Evolutionary conservation across 2,888 invertebrate species (phyloP).

Genomic region (Elmis aenea): DNA sequence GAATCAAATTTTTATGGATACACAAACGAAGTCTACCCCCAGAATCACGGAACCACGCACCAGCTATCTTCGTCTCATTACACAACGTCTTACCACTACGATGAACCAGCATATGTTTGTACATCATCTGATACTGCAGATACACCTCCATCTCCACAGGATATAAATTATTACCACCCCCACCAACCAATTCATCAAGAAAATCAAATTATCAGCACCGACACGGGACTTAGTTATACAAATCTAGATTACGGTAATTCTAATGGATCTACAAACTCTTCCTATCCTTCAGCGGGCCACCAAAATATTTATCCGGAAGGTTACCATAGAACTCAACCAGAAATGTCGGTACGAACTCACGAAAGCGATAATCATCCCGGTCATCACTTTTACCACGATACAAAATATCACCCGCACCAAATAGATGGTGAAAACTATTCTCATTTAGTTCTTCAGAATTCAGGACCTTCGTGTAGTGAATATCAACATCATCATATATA

Average conservation of each 20-base stretch:
- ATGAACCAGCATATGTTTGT: slow-evolving; percentile 42
- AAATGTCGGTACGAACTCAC: slow-evolving; percentile 48
- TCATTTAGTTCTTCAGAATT: slow-evolving; percentile 39
- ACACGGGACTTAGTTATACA: slow-evolving; percentile 84
- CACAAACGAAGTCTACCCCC: slow-evolving; percentile 34
- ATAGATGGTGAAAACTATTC: slow-evolving; percentile 40
- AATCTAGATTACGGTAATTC: slow-evolving; percentile 72
- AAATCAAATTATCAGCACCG: slow-evolving; percentile 70
- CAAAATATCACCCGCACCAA: slow-evolving; percentile 46
- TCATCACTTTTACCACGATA: slow-evolving; percentile 48
- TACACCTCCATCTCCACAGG: slow-evolving; percentile 44
- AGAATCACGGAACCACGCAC: slow-evolving; percentile 36
- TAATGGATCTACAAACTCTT: slow-evolving; percentile 37
- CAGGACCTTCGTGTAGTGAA: slow-evolving; percentile 54
- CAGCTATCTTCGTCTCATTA: slow-evolving; percentile 43
- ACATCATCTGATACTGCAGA: slow-evolving; percentile 39
- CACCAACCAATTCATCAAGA: slow-evolving; percentile 44
- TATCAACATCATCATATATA: slow-evolving; percentile 57
- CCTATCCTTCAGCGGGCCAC: slow-evolving; percentile 33
- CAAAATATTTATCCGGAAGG: slow-evolving; percentile 35
- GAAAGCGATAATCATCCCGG: slow-evolving; percentile 54
- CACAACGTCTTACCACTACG: slow-evolving; percentile 40
- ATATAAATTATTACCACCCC: slow-evolving; percentile 48
- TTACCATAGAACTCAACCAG: slow-evolving; percentile 33
- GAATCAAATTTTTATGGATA: slow-evolving; percentile 40